A percentile compares a stretch with the other conserved stretches of the same genome.
Evolutionary conservation across 2,888 invertebrate genomes (phyloP).

Genomic region (Prosapia bicincta): DNA sequence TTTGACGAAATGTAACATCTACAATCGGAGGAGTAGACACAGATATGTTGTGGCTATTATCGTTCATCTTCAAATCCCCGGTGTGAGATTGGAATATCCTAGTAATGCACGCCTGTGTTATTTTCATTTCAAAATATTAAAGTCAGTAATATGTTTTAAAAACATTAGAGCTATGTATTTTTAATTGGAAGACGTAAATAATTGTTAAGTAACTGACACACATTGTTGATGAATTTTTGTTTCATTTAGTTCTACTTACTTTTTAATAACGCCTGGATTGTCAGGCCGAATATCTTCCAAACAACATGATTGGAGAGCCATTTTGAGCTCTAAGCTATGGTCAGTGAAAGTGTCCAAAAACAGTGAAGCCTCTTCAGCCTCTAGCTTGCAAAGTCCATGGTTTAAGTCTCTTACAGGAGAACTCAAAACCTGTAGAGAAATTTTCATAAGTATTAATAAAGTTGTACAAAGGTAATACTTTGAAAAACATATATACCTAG

Average conservation of each 20-base stretch:
- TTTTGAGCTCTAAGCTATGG: constrained; percentile 62
- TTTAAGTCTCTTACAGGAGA: constrained; percentile 70
- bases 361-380: constrained; percentile 62
- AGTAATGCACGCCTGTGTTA: too few relatives aligned
- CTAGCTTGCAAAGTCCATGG: constrained; percentile 66
- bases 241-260: constrained; percentile 18
- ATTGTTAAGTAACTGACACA: too few relatives aligned
- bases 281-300: constrained; percentile 72
- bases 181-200: constrained; percentile 17
- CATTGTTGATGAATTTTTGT: too few relatives aligned
- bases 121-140: too few relatives aligned
- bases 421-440: constrained; percentile 51
- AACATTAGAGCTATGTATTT: not conserved
- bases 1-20: constrained; percentile 63
- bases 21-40: constrained; percentile 69
- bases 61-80: constrained; percentile 55
- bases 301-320: constrained; percentile 64
- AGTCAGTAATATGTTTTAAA: too few relatives aligned
- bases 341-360: constrained; percentile 65
- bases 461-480: too few relatives aligned
- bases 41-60: constrained; percentile 46
- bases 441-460: too few relatives aligned
- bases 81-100: constrained; percentile 66
- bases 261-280: constrained; percentile 39
- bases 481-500: too few relatives aligned